These are phyloP conservation scores for Amia ocellicauda DNA, from an alignment of 2,113 vertebrate genomes.

Conservation along the genomic window DNA sequence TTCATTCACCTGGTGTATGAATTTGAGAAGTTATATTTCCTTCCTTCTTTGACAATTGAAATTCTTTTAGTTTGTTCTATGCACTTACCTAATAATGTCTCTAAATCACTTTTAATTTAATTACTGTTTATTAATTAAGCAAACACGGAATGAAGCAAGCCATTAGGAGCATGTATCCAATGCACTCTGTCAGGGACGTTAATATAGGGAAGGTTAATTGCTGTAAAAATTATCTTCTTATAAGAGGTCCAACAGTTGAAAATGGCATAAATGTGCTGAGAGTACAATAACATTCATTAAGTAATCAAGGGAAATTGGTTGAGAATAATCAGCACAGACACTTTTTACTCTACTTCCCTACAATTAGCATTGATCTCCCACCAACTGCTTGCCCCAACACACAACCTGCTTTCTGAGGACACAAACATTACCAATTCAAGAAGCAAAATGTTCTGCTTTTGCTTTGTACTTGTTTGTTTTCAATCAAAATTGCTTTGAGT, in stretches of 20 bases:
- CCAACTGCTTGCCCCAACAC: background rate
- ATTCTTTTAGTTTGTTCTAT: too few relatives aligned
- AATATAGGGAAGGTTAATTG: background rate
- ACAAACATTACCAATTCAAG: background rate
- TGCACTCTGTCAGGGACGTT: background rate
- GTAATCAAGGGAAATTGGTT: constrained; percentile 2
- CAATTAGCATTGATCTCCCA: constrained; percentile 9
- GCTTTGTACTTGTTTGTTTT: too few relatives aligned
- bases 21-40: too few relatives aligned
- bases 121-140: background rate
- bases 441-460: too few relatives aligned
- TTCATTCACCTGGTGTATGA: too few relatives aligned
- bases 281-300: constrained; percentile 10
- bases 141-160: background rate
- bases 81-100: background rate
- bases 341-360: background rate
- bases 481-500: too few relatives aligned
- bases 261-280: background rate
- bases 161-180: background rate
- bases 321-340: constrained; percentile 11
- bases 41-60: too few relatives aligned
- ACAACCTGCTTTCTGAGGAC: background rate
- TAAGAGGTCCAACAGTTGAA: background rate
- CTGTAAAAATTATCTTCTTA: background rate
- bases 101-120: background rate